A percentile compares a stretch with the other conserved stretches of the same genome.
phyloP scores from a whole-genome alignment of 2,797 vertebrate species.

The Zenarchopterus dispar region DNA sequence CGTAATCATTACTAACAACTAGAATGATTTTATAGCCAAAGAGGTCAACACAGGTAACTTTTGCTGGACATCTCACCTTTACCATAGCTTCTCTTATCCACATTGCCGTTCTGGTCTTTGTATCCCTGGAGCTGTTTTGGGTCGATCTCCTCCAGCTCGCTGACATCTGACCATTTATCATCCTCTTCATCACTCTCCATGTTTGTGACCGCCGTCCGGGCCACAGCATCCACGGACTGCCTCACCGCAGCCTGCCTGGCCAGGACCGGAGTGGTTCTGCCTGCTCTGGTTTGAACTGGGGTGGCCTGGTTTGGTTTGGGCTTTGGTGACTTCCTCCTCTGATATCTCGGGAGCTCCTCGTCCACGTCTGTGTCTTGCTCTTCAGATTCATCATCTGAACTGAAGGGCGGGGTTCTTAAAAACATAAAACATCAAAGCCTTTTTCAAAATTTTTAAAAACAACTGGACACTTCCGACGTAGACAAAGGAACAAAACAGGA shows the following conservation, averaged over 20 bases:
- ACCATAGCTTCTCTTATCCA: constrained; percentile 51
- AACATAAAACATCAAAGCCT: not conserved
- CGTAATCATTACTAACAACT: too few relatives aligned
- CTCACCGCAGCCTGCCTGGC: constrained; percentile 19
- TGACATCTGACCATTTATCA: constrained; percentile 72
- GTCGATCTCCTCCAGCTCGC: constrained; percentile 79
- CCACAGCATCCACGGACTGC: not conserved
- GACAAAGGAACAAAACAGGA: too few relatives aligned
- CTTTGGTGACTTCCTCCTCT: constrained; percentile 34
- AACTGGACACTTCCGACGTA: too few relatives aligned
- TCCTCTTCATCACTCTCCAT: constrained; percentile 61
- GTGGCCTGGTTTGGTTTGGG: constrained; percentile 25
- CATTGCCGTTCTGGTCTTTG: constrained; percentile 72
- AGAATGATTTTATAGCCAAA: not conserved
- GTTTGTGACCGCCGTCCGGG: constrained; percentile 31
- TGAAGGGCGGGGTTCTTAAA: constrained; percentile 76
- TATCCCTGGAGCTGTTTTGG: constrained; percentile 52
- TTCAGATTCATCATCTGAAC: constrained; percentile 76
- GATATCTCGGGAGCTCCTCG: constrained; percentile 34
- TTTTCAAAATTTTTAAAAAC: not conserved
- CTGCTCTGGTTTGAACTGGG: constrained; percentile 18
- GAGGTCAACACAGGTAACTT: not conserved
- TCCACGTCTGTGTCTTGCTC: constrained; percentile 60
- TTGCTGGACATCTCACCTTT: constrained; percentile 40
- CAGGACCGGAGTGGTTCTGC: constrained; percentile 39